A percentile compares a stretch with the other conserved stretches of the same genome.
Conservation (phyloP, 2,888 invertebrate species). For the Gastracanthus pulcherrimus region DNA sequence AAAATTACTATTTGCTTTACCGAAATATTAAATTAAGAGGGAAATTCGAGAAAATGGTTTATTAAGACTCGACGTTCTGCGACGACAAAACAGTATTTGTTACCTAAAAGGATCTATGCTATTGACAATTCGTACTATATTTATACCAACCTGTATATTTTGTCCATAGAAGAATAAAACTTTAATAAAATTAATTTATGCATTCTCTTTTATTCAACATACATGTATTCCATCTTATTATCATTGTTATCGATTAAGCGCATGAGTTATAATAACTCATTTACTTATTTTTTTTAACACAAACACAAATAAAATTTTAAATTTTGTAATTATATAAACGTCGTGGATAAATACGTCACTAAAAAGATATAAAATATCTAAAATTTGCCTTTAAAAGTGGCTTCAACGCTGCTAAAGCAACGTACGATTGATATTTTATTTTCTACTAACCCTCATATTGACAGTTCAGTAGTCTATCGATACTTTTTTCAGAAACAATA, state of each 20-base stretch:
- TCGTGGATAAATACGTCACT: too few relatives aligned
- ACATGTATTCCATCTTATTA: too few relatives aligned
- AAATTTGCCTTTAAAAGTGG: too few relatives aligned
- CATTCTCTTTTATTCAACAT: not conserved
- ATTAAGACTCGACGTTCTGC: conserved; percentile 23
- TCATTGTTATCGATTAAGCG: too few relatives aligned
- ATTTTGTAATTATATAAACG: not conserved
- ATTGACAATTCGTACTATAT: conserved; percentile 53
- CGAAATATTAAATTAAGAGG: not conserved
- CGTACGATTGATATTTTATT: too few relatives aligned
- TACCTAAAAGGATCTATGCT: conserved; percentile 47
- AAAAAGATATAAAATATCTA: too few relatives aligned
- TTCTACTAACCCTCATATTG: not conserved
- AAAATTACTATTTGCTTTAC: conserved; percentile 12
- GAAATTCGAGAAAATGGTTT: not conserved
- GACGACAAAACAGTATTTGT: conserved; percentile 50
- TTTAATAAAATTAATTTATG: conserved; percentile 35
- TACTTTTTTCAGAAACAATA: not conserved
- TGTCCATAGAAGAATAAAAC: conserved; percentile 56
- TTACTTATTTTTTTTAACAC: not conserved
- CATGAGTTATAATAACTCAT: not conserved
- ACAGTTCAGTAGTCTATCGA: not conserved
- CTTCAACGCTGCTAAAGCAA: too few relatives aligned
- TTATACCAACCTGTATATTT: conserved; percentile 57
- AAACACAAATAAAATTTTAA: too few relatives aligned